Percentiles rank a stretch among this genome's conserved stretches.
Evolutionary conservation across 1,140 invertebrate genomes (phyloP).

Genomic region (Diorhabda elongata): DNA sequence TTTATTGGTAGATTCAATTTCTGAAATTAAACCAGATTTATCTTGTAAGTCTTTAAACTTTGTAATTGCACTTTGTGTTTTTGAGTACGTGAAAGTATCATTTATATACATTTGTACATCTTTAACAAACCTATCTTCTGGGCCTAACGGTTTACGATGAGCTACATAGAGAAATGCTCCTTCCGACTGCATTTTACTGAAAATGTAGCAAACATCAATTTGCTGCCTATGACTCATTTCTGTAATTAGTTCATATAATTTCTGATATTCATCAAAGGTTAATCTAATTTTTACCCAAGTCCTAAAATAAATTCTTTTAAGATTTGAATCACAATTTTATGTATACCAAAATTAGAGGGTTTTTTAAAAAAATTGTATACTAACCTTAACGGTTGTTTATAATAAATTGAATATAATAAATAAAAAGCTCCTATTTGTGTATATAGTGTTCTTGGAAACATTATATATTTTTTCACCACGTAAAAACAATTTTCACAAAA

Average conservation of each 20-base stretch:
- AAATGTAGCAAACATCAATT: conserved; percentile 21
- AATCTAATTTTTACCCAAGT: conserved; percentile 27
- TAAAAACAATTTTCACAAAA: conserved; percentile 24
- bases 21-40: too few species aligned
- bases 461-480: conserved; percentile 26
- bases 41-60: conserved; percentile 19
- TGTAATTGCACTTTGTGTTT: conserved; percentile 8
- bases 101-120: conserved; percentile 10
- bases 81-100: conserved; percentile 14
- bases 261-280: conserved; percentile 23
- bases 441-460: conserved; percentile 17
- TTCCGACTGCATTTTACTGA: conserved; percentile 25
- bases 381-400: conserved; percentile 33
- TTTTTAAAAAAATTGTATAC: background rate
- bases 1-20: background rate
- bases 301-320: conserved; percentile 16
- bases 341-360: too few species aligned
- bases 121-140: conserved; percentile 18
- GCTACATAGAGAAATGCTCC: conserved; percentile 21
- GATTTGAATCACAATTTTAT: background rate
- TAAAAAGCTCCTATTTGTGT: conserved; percentile 29
- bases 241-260: conserved; percentile 21
- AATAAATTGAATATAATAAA: conserved; percentile 28
- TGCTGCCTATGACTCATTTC: conserved; percentile 11
- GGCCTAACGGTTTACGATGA: conserved; percentile 18